These are phyloP conservation scores for Felis chaus DNA, from an alignment of 2,113 vertebrate genomes.

Conservation along the genomic window DNA sequence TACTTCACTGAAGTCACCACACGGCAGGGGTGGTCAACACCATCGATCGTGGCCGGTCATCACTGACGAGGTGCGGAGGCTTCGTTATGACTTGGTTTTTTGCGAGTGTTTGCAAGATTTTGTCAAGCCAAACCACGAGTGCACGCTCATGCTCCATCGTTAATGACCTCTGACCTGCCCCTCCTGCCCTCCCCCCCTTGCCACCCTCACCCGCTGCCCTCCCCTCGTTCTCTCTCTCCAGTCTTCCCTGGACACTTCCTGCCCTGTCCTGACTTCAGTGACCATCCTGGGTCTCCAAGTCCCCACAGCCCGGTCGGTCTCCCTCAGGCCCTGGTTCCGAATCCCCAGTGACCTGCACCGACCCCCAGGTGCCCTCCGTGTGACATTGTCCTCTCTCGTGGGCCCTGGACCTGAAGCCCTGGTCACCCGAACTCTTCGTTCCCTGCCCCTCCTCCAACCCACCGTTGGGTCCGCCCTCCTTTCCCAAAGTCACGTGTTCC, in stretches of 20 bases:
- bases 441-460: not conserved
- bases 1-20: not conserved
- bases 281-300: not conserved
- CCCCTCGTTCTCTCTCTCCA: not conserved
- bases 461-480: not conserved
- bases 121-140: not conserved
- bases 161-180: rapidly evolving
- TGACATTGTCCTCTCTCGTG: not conserved
- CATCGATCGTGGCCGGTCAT: too few species aligned
- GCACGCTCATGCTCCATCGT: rapidly evolving
- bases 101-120: not conserved
- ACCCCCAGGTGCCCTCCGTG: rapidly evolving
- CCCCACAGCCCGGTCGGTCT: too few species aligned
- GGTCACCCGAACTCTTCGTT: rapidly evolving
- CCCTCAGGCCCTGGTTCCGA: not conserved
- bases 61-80: not conserved
- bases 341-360: not conserved
- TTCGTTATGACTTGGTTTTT: not conserved
- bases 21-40: not conserved
- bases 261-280: not conserved
- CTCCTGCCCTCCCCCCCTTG: not conserved
- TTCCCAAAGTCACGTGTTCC: not conserved
- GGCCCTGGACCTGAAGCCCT: not conserved
- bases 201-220: rapidly evolving
- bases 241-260: not conserved